These are phyloP conservation scores for Rostratula benghalensis DNA, from an alignment of 2,113 vertebrate species.

Conservation along the genomic window DNA sequence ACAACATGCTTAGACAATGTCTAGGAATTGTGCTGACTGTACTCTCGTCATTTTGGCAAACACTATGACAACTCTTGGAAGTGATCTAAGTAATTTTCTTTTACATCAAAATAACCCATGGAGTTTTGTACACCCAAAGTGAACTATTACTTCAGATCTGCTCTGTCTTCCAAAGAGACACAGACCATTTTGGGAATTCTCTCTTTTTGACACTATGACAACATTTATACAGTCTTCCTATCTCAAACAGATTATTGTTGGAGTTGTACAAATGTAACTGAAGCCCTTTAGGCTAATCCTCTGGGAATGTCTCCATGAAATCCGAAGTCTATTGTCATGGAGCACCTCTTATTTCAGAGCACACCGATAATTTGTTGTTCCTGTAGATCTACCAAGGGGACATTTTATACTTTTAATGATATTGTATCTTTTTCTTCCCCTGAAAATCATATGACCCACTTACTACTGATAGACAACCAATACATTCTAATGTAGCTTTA, in stretches of 20 bases:
- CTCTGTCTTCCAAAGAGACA: neutral
- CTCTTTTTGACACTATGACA: neutral
- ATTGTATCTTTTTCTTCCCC: neutral
- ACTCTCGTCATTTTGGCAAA: neutral
- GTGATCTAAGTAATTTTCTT: neutral
- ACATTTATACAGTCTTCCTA: neutral
- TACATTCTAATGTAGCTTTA: neutral
- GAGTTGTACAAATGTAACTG: neutral
- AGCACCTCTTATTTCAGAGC: neutral
- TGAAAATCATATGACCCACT: neutral
- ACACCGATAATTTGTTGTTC: neutral
- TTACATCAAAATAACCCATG: neutral
- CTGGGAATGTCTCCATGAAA: neutral
- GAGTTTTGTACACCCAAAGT: neutral
- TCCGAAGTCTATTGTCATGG: neutral
- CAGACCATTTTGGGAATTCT: neutral
- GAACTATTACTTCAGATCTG: neutral
- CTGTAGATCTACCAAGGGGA: neutral
- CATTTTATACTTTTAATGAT: neutral
- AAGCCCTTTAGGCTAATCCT: neutral
- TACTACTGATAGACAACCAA: neutral
- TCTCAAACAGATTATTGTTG: neutral
- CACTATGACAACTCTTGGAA: neutral
- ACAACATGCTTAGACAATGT: neutral
- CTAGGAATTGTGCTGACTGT: neutral